phyloP scores from a whole-genome alignment of 2,113 vertebrate genomes.

The Xenus cinereus region DNA sequence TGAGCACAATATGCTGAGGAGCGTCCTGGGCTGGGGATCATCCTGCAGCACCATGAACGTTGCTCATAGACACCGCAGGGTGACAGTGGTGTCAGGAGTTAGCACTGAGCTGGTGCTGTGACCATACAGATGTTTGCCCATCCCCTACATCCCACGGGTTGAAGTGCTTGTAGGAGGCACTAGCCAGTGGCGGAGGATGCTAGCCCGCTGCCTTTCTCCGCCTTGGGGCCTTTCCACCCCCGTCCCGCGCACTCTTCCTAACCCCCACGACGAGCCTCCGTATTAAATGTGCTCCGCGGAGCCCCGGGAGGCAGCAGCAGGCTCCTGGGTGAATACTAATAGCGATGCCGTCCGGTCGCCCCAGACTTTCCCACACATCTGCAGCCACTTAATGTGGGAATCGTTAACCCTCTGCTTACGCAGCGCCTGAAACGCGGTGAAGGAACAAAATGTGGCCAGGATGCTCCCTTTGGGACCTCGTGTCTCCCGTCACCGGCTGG shows the following conservation, averaged over 20 bases:
- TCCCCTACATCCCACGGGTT: not conserved
- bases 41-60: not conserved
- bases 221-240: not conserved
- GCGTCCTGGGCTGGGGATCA: not conserved
- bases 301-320: conserved; percentile 33
- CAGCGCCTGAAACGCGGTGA: accelerated
- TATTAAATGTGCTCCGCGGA: conserved; percentile 24
- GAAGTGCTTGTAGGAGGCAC: not conserved
- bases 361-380: conserved; percentile 74
- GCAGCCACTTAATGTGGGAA: conserved; percentile 71
- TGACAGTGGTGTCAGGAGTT: not conserved
- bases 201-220: not conserved
- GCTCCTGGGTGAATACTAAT: conserved; percentile 69
- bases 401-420: conserved; percentile 56
- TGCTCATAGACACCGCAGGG: accelerated
- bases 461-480: accelerated
- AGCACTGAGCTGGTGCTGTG: not conserved
- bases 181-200: not conserved
- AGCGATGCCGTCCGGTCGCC: conserved; percentile 34
- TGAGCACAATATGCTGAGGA: not conserved
- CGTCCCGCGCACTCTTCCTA: conserved; percentile 3
- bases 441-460: not conserved
- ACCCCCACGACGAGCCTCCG: not conserved
- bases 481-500: accelerated
- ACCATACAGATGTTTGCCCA: not conserved